Base-by-base conservation (phyloP, 2,888 invertebrate genomes). In the Leucania comma region DNA sequence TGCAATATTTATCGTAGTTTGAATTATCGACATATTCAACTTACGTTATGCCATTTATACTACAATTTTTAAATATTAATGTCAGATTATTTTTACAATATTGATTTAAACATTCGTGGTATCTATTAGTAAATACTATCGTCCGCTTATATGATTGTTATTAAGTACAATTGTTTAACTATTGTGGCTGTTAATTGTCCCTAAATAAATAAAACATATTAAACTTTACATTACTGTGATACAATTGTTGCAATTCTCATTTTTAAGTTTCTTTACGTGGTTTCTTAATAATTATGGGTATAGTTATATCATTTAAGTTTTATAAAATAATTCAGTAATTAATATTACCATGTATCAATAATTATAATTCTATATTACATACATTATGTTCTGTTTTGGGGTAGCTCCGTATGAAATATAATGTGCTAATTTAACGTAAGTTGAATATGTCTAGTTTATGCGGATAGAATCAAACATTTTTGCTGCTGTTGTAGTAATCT, bases 401-500 rank as follows among this genome's bases (percentile, higher is more conserved):
- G 26, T 54, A 75, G 46, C 14, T 48, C 38, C 1, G 3, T 48
- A 42, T 32, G 50, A 61, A 50, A 53, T 42, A 72, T 68, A 81
- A 77, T 60, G 74, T 83, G 75, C 74, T 70, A 75, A 82, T 78
- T 63, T 68, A 73, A 78, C 68, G 60, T 82, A 81, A 78, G 74
- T 72, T 82, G 70, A 74, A 78, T 80, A 72, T 80, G 74, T 86
- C 70, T 72, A 22, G 50, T 60, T 78, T 75, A 78, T 56, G 75
- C 73, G 59, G 64, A 75, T 81, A 75, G 64, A 75, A 86, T 87
- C 85, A 85, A 85, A 88, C 79, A 87, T 90, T 90, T 89, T 90
- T 89, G 90, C 90, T 90, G 91, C 90, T 92, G 87, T 89, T 87
- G 88, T 91, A 91, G 88, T 90, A 86, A 89, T 85, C 65, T 90